A percentile compares a stretch with the other conserved stretches of the same genome.
Conservation (phyloP, 2,797 vertebrate genomes). For the Nothura maculosa region DNA sequence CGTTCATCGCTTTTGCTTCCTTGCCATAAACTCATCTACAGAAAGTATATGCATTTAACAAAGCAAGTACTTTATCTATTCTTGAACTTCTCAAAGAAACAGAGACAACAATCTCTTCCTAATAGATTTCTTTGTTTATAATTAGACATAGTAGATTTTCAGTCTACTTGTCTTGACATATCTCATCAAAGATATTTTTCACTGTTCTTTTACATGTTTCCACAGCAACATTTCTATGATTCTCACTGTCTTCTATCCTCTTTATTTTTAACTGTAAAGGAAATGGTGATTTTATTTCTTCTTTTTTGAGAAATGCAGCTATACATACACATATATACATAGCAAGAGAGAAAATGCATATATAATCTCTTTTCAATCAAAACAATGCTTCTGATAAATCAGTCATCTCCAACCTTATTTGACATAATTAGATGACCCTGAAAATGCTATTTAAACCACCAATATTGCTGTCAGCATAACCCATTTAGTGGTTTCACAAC, state of each 20-base stretch:
- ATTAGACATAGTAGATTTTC: neutral
- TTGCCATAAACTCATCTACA: neutral
- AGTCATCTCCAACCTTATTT: neutral
- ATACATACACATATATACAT: neutral
- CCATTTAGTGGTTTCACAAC: neutral
- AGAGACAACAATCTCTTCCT: neutral
- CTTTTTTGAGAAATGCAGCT: neutral
- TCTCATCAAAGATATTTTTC: neutral
- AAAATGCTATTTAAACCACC: neutral
- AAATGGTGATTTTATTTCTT: neutral
- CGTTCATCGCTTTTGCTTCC: neutral
- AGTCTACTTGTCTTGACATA: neutral
- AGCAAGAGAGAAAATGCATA: too few relatives aligned
- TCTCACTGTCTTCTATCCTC: neutral
- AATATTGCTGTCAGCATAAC: neutral
- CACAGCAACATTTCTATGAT: neutral
- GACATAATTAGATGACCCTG: neutral
- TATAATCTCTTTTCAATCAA: neutral
- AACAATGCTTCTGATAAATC: neutral
- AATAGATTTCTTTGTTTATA: neutral
- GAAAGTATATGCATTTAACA: neutral
- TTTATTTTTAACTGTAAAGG: neutral
- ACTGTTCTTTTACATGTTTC: slow-evolving; percentile 5
- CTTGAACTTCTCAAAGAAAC: neutral
- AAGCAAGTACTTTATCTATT: neutral